These are phyloP conservation scores for Osmerus eperlanus DNA, from an alignment of 2,113 vertebrate genomes.

Conservation along the genomic window DNA sequence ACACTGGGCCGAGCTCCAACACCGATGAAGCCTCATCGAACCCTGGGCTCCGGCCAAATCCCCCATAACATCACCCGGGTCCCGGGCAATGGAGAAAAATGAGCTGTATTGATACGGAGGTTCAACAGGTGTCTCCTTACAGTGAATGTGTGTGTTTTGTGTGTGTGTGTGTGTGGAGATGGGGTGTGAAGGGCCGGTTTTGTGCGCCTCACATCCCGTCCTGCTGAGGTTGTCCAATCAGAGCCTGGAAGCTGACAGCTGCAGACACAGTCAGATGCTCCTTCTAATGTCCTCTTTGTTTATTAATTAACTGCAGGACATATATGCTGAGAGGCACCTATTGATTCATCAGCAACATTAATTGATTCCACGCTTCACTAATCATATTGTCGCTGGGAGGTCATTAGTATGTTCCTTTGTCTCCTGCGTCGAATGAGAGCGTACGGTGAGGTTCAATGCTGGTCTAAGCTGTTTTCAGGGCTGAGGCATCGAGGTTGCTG, in stretches of 20 bases:
- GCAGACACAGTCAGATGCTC: constrained; percentile 63
- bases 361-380: constrained; percentile 71
- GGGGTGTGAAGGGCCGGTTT: neutral
- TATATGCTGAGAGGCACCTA: constrained; percentile 70
- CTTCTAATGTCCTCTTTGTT: constrained; percentile 66
- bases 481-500: constrained; percentile 54
- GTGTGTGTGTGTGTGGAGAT: neutral
- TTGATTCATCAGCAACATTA: constrained; percentile 68
- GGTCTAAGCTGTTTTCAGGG: neutral
- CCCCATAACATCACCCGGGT: constrained; percentile 44
- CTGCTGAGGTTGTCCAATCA: constrained; percentile 67
- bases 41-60: constrained; percentile 61
- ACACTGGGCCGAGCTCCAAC: constrained; percentile 56
- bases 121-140: constrained; percentile 21
- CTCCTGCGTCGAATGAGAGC: constrained; percentile 1
- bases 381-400: constrained; percentile 68
- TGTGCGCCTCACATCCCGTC: constrained; percentile 33
- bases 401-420: constrained; percentile 39
- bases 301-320: constrained; percentile 72
- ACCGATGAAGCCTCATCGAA: constrained; percentile 62
- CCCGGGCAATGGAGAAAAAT: constrained; percentile 26
- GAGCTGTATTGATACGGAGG: constrained; percentile 37
- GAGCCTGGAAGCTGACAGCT: constrained; percentile 63
- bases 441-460: neutral
- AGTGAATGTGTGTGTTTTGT: neutral